Percentiles rank a stretch among this genome's conserved stretches.
These are phyloP conservation scores for Hermaeophaga mercurialis DNA, from an alignment of 2,888 invertebrate species.

Conservation along the genomic window DNA sequence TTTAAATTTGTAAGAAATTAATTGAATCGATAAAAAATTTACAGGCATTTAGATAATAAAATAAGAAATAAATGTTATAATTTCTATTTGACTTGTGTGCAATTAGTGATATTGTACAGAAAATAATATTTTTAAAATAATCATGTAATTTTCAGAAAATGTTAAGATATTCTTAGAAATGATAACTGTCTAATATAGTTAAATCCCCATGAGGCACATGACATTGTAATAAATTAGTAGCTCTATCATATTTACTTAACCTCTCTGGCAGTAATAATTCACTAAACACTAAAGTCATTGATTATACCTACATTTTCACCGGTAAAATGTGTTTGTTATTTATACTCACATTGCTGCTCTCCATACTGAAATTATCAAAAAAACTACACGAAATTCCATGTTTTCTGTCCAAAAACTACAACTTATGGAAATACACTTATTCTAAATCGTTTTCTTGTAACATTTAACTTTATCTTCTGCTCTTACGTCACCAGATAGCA, in stretches of 20 bases:
- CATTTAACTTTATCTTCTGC: conserved; percentile 47
- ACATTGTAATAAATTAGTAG: neutral
- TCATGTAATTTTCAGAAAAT: neutral
- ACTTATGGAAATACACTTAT: conserved; percentile 46
- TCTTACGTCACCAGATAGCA: conserved; percentile 48
- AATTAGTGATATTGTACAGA: too few relatives aligned
- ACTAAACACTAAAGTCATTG: neutral
- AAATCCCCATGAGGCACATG: neutral
- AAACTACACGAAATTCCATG: conserved; percentile 45
- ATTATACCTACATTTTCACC: neutral
- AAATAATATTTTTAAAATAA: too few relatives aligned
- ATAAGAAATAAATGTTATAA: too few relatives aligned
- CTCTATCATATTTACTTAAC: conserved; percentile 4
- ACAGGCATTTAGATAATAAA: too few relatives aligned
- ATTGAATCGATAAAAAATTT: too few relatives aligned
- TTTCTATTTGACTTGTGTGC: too few relatives aligned
- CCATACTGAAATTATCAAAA: conserved; percentile 38
- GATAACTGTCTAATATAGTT: too few relatives aligned
- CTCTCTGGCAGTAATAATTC: neutral
- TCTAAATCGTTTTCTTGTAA: conserved; percentile 44
- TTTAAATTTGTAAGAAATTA: too few relatives aligned
- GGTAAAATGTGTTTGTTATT: neutral
- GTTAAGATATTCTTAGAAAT: neutral
- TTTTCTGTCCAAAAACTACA: conserved; percentile 39
- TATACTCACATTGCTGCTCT: conserved; percentile 38